Conservation (phyloP, 1,140 invertebrate species). For the Drosophila miranda region DNA sequence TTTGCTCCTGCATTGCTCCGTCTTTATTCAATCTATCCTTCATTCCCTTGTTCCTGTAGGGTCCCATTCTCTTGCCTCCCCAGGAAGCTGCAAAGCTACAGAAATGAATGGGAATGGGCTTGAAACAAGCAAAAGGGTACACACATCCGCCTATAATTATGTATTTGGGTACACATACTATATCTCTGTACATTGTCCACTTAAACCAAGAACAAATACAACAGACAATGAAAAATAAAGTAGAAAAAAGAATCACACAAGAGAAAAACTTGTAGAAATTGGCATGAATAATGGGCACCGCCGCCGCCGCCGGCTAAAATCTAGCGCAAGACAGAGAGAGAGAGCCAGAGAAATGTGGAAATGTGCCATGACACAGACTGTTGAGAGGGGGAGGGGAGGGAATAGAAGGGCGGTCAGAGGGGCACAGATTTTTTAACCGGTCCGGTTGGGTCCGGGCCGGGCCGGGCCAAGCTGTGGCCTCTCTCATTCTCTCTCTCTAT, state of each 20-base stretch:
- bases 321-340: constrained; percentile 3
- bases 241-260: too few relatives aligned
- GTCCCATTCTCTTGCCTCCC: too few relatives aligned
- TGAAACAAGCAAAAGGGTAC: constrained; percentile 16
- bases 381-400: background rate
- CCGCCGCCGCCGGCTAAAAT: constrained; percentile 39
- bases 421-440: constrained; percentile 9
- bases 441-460: constrained; percentile 16
- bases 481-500: constrained; percentile 4
- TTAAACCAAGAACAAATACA: constrained; percentile 48
- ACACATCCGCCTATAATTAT: background rate
- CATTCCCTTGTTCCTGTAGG: too few relatives aligned
- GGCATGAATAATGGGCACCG: constrained; percentile 44
- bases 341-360: constrained; percentile 28
- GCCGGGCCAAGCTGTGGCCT: constrained; percentile 2
- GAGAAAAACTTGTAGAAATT: constrained; percentile 55
- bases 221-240: constrained; percentile 42
- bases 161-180: background rate
- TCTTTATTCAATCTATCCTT: too few relatives aligned
- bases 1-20: too few relatives aligned
- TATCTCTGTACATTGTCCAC: constrained; percentile 34
- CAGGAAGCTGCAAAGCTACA: background rate
- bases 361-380: constrained; percentile 35
- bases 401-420: background rate
- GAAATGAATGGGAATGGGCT: constrained; percentile 3